Percentiles rank a stretch among this genome's conserved stretches.
Conservation (phyloP, 92 coral and sea anemone genomes). For the Epizoanthus stellaris region DNA sequence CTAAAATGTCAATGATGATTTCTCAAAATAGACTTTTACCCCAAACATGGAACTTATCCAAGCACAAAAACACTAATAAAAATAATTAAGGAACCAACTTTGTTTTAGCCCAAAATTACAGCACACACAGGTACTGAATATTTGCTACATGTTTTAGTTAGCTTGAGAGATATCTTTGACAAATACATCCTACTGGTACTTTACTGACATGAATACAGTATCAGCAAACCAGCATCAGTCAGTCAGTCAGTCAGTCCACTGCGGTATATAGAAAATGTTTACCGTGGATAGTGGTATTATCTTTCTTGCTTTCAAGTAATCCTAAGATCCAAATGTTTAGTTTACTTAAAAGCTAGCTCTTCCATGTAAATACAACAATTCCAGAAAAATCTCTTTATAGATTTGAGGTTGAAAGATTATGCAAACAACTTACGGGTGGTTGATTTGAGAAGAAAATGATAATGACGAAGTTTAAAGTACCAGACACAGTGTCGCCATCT, state of each 20-base stretch:
- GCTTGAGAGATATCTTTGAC: too few species aligned
- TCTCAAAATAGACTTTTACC: not conserved
- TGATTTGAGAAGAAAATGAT: slow-evolving; percentile 19
- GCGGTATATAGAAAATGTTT: too few species aligned
- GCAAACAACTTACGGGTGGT: slow-evolving; percentile 13
- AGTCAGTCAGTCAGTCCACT: not conserved
- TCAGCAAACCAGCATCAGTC: too few species aligned
- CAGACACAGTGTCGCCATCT: slow-evolving; percentile 31
- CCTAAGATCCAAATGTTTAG: not conserved
- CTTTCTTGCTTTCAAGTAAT: not conserved
- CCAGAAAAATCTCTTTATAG: not conserved
- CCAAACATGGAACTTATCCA: slow-evolving; percentile 6
- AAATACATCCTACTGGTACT: too few species aligned
- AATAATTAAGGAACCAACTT: not conserved
- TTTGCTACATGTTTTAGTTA: too few species aligned
- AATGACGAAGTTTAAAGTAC: not conserved
- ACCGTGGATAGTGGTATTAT: not conserved
- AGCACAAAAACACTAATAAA: not conserved
- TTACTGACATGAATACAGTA: too few species aligned
- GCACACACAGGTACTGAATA: too few species aligned
- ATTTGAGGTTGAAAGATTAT: not conserved
- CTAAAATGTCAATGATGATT: not conserved
- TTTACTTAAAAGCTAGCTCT: not conserved
- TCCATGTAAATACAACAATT: not conserved
- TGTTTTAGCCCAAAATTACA: not conserved